Percentiles rank a stretch among this genome's conserved stretches.
Evolutionary conservation across 2,113 vertebrate species (phyloP).

Genomic region (Sclerurus mexicanus): DNA sequence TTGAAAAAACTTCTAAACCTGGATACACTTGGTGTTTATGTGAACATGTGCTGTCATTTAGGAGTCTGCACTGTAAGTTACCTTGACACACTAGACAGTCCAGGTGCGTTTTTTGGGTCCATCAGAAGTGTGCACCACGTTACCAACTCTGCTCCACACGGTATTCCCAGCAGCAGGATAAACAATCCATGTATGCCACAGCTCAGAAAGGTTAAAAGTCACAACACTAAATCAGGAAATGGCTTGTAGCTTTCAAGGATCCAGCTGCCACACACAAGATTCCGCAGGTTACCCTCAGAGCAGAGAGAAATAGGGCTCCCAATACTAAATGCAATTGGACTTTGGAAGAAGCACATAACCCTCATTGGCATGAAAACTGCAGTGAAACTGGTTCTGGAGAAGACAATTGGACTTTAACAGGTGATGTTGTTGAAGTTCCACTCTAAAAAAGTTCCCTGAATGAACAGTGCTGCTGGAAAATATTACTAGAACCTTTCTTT

Average conservation of each 20-base stretch:
- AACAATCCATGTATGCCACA: neutral
- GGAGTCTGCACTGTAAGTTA: neutral
- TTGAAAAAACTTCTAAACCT: neutral
- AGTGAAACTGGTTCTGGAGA: neutral
- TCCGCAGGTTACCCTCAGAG: neutral
- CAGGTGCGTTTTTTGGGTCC: neutral
- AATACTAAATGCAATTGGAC: neutral
- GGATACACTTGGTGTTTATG: neutral
- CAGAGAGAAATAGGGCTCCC: neutral
- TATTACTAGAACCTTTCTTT: neutral
- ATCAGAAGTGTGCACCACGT: fast-evolving
- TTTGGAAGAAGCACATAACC: neutral
- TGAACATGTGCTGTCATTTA: neutral
- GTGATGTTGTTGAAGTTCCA: neutral
- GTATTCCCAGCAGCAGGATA: neutral
- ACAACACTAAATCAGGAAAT: neutral
- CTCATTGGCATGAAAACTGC: neutral
- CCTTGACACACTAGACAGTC: neutral
- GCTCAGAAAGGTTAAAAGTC: neutral
- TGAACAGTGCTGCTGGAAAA: neutral
- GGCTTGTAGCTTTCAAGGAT: neutral
- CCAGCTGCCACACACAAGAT: neutral
- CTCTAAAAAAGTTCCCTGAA: neutral
- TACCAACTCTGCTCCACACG: neutral
- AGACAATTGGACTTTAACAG: neutral